Conservation (phyloP, 1,140 invertebrate species). For the Harpegnathos saltator region DNA sequence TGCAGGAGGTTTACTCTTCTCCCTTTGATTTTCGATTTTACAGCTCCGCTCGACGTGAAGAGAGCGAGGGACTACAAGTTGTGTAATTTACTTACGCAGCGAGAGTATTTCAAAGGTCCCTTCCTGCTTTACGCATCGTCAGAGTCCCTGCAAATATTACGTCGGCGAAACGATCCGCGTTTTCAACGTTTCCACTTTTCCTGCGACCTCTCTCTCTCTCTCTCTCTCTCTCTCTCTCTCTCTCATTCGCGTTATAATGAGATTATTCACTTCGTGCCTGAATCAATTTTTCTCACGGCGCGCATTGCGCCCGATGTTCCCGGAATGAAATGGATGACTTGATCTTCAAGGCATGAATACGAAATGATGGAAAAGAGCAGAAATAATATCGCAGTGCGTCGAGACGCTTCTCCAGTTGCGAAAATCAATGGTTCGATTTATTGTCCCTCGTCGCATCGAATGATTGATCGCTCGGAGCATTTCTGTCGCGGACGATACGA, state of each 20-base stretch:
- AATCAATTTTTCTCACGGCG: slow-evolving; percentile 4
- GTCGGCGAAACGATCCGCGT: slow-evolving; percentile 20
- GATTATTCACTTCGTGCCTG: neutral
- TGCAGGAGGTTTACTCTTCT: slow-evolving; percentile 7
- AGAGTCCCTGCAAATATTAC: slow-evolving; percentile 22
- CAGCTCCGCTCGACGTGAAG: slow-evolving; percentile 1
- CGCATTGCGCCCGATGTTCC: no score
- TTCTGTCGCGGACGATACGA: slow-evolving; percentile 59
- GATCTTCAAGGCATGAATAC: neutral
- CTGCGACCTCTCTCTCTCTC: no score
- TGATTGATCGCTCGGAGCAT: slow-evolving; percentile 17
- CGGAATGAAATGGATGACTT: no score
- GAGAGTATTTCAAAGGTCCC: slow-evolving; percentile 35
- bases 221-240: neutral
- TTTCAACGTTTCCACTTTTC: slow-evolving; percentile 1
- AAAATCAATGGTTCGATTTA: slow-evolving; percentile 41
- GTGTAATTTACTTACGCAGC: slow-evolving; percentile 68
- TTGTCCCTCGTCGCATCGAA: neutral
- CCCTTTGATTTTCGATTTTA: slow-evolving; percentile 32
- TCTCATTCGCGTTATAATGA: neutral
- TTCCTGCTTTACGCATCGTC: slow-evolving; percentile 25
- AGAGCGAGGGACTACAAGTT: neutral
- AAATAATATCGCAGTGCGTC: neutral
- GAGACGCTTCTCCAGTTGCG: neutral
- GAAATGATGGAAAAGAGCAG: neutral